phyloP scores from a whole-genome alignment of 2,888 invertebrate genomes.

The Macrosoma leucophasiata region DNA sequence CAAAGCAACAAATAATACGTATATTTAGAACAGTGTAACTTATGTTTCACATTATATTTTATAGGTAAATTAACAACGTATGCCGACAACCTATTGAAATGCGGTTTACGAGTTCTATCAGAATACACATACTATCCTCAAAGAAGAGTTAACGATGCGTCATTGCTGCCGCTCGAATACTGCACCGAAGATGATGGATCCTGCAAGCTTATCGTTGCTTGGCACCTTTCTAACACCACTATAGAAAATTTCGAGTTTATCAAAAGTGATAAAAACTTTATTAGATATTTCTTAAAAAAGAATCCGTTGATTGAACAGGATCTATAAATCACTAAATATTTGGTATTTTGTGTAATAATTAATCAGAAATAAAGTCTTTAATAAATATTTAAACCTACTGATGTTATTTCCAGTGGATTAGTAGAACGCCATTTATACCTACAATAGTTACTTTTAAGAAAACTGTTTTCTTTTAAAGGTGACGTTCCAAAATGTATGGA shows the following conservation, averaged over 20 bases:
- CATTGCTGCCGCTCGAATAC: slow-evolving; percentile 48
- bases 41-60: slow-evolving; percentile 13
- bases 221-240: slow-evolving; percentile 56
- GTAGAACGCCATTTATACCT: no score
- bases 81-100: slow-evolving; percentile 42
- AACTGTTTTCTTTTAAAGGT: no score
- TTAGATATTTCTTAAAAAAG: no score
- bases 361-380: no score
- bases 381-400: no score
- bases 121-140: slow-evolving; percentile 59
- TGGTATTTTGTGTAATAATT: no score
- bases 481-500: no score
- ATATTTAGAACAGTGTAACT: no score
- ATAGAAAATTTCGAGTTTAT: slow-evolving; percentile 62
- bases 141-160: slow-evolving; percentile 28
- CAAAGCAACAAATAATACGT: no score
- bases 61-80: slow-evolving; percentile 49
- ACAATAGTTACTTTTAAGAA: no score
- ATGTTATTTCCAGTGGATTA: no score
- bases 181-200: slow-evolving; percentile 49
- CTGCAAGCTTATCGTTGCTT: slow-evolving; percentile 55
- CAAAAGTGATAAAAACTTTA: slow-evolving; percentile 49
- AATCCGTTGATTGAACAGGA: slow-evolving; percentile 41
- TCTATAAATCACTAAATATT: no score
- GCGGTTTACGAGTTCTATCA: slow-evolving; percentile 48